Evolutionary conservation across 2,888 invertebrate species (phyloP).

Genomic region (Pyrochroa serraticornis): DNA sequence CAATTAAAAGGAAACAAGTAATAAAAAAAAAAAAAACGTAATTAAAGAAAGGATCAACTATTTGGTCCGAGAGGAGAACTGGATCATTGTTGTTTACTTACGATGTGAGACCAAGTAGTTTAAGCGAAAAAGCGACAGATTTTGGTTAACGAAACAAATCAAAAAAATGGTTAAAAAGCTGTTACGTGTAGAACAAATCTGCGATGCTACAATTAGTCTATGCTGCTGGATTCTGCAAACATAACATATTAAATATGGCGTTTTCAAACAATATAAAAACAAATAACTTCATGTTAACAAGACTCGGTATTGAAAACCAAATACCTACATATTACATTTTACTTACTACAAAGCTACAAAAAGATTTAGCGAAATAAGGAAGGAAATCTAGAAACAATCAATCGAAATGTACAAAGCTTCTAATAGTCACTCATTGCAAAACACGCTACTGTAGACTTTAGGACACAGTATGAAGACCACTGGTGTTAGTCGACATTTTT

Average conservation of each 20-base stretch:
- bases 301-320: constrained; percentile 38
- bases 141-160: constrained; percentile 43
- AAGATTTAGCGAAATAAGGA: constrained; percentile 45
- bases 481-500: constrained; percentile 34
- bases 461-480: constrained; percentile 26
- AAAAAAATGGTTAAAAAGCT: constrained; percentile 48
- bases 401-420: constrained; percentile 48
- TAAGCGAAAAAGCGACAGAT: constrained; percentile 40
- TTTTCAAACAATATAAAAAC: constrained; percentile 37
- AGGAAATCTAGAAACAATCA: constrained; percentile 44
- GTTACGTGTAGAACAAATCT: constrained; percentile 57
- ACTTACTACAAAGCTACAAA: constrained; percentile 55
- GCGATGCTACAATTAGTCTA: constrained; percentile 58
- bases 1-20: constrained; percentile 1
- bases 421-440: constrained; percentile 47
- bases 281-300: constrained; percentile 32
- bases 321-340: constrained; percentile 47
- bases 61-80: too few species aligned
- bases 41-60: background rate
- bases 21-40: constrained; percentile 2
- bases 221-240: constrained; percentile 58
- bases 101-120: constrained; percentile 29
- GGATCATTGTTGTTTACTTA: constrained; percentile 21
- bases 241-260: constrained; percentile 56
- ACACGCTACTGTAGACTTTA: constrained; percentile 41